phyloP scores from a whole-genome alignment of 92 coral and sea anemone species.

The Siderastrea siderea region DNA sequence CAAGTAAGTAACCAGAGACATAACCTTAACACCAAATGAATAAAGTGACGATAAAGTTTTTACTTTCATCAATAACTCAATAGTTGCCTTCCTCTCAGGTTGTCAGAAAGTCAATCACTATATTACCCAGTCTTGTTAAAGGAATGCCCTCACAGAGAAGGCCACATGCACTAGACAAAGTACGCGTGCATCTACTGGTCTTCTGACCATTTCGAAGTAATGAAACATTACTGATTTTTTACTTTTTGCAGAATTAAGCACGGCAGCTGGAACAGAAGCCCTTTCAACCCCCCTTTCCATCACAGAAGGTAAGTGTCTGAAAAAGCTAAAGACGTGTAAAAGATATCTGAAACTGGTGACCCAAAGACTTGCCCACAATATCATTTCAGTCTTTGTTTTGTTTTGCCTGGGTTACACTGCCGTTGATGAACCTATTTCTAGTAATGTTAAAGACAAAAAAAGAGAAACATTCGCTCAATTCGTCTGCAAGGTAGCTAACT shows the following conservation, averaged over 20 bases:
- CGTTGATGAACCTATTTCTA: too few relatives aligned
- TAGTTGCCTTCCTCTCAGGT: too few relatives aligned
- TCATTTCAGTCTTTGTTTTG: too few relatives aligned
- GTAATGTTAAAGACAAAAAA: background rate
- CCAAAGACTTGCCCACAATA: too few relatives aligned
- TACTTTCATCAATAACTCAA: too few relatives aligned
- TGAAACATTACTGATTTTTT: background rate
- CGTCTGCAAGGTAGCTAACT: background rate
- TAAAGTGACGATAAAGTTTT: too few relatives aligned
- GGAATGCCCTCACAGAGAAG: background rate
- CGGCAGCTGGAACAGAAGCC: background rate
- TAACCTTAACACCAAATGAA: too few relatives aligned
- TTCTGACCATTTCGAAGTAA: background rate
- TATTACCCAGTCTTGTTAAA: too few relatives aligned
- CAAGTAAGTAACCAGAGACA: too few relatives aligned
- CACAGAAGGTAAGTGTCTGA: background rate
- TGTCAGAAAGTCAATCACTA: too few relatives aligned
- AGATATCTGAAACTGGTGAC: too few relatives aligned
- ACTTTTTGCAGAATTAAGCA: background rate
- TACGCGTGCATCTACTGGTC: background rate
- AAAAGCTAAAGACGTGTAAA: background rate
- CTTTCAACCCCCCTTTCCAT: background rate
- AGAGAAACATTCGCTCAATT: background rate
- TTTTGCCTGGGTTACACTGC: too few relatives aligned
- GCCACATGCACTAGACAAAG: background rate